Percentiles rank a stretch among this genome's conserved stretches.
Conservation (phyloP, 2,797 vertebrate species). For the Enteromius unitaeniatus region DNA sequence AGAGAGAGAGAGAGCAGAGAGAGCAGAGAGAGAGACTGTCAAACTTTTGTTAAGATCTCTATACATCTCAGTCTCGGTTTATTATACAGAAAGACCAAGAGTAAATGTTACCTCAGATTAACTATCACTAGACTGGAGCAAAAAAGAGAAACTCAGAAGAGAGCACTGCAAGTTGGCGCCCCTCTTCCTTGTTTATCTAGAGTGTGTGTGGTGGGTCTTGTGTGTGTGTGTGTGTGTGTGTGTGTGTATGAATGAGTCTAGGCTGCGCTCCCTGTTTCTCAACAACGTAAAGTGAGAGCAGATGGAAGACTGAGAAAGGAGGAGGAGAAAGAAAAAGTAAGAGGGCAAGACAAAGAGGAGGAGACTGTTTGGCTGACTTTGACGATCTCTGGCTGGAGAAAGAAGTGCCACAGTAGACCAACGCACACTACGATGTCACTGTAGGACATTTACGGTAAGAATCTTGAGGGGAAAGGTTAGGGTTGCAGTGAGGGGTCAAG, state of each 20-base stretch:
- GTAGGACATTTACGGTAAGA: slow-evolving; percentile 19
- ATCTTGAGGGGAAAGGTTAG: neutral
- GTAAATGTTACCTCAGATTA: neutral
- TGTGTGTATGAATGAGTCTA: slow-evolving; percentile 50
- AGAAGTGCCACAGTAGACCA: neutral
- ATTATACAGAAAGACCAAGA: neutral
- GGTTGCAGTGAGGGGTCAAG: slow-evolving; percentile 7
- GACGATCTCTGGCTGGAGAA: slow-evolving; percentile 9
- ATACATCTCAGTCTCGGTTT: neutral
- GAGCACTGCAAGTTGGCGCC: slow-evolving; percentile 28
- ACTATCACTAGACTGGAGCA: slow-evolving; percentile 5
- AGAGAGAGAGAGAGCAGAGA: slow-evolving; percentile 2
- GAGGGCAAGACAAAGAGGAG: slow-evolving; percentile 42
- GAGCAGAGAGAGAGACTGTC: neutral
- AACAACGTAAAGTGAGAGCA: slow-evolving; percentile 45
- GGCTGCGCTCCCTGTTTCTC: slow-evolving; percentile 45
- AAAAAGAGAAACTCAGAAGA: slow-evolving; percentile 12
- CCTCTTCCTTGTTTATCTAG: slow-evolving; percentile 53
- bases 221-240: slow-evolving; percentile 37
- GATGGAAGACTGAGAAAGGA: slow-evolving; percentile 30
- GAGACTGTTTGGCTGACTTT: slow-evolving; percentile 21
- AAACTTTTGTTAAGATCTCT: neutral
- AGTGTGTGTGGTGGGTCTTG: slow-evolving; percentile 41
- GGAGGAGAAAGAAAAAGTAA: slow-evolving; percentile 25
- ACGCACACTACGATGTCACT: slow-evolving; percentile 6